Conservation (phyloP, 35 echinoderm and acorn worm genomes). For the Stichopus chloronotus region DNA sequence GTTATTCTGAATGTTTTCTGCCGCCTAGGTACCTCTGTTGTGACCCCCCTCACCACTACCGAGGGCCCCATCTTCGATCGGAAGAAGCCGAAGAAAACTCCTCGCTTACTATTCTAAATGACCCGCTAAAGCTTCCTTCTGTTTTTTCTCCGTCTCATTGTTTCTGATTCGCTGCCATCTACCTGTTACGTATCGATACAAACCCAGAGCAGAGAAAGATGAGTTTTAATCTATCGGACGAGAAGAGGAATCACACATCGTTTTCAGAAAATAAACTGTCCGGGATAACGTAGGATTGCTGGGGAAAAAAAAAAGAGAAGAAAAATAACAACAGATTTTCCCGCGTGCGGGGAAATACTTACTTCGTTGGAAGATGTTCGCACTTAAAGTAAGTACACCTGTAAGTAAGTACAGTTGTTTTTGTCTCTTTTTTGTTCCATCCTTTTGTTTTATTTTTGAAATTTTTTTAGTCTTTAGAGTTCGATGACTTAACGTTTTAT, state of each 20-base stretch:
- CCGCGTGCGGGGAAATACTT: constrained; percentile 3
- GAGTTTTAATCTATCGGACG: not conserved
- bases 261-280: not conserved
- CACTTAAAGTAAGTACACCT: not conserved
- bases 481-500: too few species aligned
- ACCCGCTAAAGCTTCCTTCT: not conserved
- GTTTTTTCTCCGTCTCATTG: not conserved
- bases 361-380: constrained; percentile 10
- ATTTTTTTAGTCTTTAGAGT: too few species aligned
- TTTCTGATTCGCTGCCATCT: not conserved
- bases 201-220: not conserved
- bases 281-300: not conserved
- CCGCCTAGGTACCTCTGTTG: too few species aligned
- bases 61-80: too few species aligned
- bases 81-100: too few species aligned
- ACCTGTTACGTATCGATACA: constrained; percentile 11
- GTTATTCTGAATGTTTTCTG: too few species aligned
- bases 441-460: too few species aligned
- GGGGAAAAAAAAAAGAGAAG: too few species aligned
- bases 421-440: not conserved
- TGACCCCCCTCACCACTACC: too few species aligned
- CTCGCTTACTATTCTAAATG: not conserved
- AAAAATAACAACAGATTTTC: constrained; percentile 13
- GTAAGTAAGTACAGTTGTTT: too few species aligned
- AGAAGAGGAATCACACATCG: constrained; percentile 2